Conservation (phyloP, 2,888 invertebrate genomes). For the Drosophila diplacantha region DNA sequence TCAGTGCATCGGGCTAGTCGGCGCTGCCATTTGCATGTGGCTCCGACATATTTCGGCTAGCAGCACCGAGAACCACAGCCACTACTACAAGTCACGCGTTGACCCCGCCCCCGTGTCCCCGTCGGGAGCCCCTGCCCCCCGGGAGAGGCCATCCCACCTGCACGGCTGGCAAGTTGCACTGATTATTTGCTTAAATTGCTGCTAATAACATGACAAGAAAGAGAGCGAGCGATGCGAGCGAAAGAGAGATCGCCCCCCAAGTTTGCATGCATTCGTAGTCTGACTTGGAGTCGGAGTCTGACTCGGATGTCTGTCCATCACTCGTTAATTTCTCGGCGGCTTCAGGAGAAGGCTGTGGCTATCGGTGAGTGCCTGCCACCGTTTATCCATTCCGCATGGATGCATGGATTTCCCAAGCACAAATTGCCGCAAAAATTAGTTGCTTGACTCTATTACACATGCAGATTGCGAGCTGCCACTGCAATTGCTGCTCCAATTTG, state of each 20-base stretch:
- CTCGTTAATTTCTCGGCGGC: slow-evolving; percentile 70
- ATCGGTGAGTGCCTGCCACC: slow-evolving; percentile 55
- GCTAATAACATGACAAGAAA: slow-evolving; percentile 76
- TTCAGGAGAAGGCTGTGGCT: slow-evolving; percentile 9
- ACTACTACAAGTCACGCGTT: slow-evolving; percentile 58
- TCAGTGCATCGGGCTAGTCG: slow-evolving; percentile 15
- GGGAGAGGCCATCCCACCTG: slow-evolving; percentile 13
- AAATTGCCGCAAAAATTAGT: slow-evolving; percentile 70
- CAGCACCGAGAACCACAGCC: slow-evolving; percentile 30
- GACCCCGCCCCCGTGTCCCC: slow-evolving; percentile 26
- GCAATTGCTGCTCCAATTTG: slow-evolving; percentile 50
- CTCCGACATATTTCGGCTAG: slow-evolving; percentile 50
- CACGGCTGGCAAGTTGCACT: slow-evolving; percentile 58
- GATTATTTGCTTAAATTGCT: slow-evolving; percentile 78
- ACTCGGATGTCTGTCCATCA: slow-evolving; percentile 68
- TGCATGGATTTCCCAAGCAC: slow-evolving; percentile 62
- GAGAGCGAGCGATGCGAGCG: slow-evolving; percentile 30
- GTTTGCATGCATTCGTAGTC: slow-evolving; percentile 47
- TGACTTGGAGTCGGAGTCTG: slow-evolving; percentile 48
- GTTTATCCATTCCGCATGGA: slow-evolving; percentile 58
- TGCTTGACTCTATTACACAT: slow-evolving; percentile 69
- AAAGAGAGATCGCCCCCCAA: slow-evolving; percentile 53
- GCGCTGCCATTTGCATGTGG: slow-evolving; percentile 43
- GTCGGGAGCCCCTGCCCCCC: slow-evolving; percentile 11
- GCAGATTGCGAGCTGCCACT: slow-evolving; percentile 54